A percentile compares a stretch with the other conserved stretches of the same genome.
Evolutionary conservation across 2,888 invertebrate species (phyloP).

Genomic region (Tetragonisca angustula): DNA sequence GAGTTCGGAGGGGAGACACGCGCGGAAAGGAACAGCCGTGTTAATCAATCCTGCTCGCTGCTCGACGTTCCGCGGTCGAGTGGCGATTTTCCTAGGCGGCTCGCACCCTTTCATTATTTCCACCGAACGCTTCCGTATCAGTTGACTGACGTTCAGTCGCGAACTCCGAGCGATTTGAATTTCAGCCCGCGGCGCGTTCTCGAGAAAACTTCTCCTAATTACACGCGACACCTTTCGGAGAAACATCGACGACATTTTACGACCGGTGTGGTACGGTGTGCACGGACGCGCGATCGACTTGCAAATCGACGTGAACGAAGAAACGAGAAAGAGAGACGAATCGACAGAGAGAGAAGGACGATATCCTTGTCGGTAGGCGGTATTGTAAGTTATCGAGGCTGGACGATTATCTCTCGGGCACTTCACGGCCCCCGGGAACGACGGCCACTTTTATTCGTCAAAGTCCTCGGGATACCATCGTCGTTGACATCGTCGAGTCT

Average conservation of each 20-base stretch:
- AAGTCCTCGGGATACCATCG: conserved; percentile 60
- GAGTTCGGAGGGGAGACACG: conserved; percentile 17
- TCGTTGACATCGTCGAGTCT: conserved; percentile 66
- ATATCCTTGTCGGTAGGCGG: conserved; percentile 59
- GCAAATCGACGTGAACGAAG: conserved; percentile 52
- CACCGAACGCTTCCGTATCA: conserved; percentile 58
- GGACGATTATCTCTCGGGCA: conserved; percentile 64
- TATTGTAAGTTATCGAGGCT: conserved; percentile 70
- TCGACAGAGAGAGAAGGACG: conserved; percentile 28
- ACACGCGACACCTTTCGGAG: conserved; percentile 58
- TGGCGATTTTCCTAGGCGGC: conserved; percentile 58
- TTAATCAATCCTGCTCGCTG: conserved; percentile 57
- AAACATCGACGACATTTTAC: conserved; percentile 55
- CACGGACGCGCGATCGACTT: conserved; percentile 61
- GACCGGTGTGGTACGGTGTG: background rate
- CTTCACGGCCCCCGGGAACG: conserved; percentile 55
- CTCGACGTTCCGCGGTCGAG: conserved; percentile 33
- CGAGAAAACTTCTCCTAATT: conserved; percentile 66
- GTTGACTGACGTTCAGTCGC: conserved; percentile 53
- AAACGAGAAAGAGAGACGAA: background rate
- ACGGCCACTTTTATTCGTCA: conserved; percentile 65
- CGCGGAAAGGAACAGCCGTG: conserved; percentile 47
- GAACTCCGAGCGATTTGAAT: conserved; percentile 54
- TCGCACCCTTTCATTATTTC: conserved; percentile 66
- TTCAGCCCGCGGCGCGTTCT: conserved; percentile 52